Base-by-base conservation (phyloP, 1,140 invertebrate species). In the Proales similis region DNA sequence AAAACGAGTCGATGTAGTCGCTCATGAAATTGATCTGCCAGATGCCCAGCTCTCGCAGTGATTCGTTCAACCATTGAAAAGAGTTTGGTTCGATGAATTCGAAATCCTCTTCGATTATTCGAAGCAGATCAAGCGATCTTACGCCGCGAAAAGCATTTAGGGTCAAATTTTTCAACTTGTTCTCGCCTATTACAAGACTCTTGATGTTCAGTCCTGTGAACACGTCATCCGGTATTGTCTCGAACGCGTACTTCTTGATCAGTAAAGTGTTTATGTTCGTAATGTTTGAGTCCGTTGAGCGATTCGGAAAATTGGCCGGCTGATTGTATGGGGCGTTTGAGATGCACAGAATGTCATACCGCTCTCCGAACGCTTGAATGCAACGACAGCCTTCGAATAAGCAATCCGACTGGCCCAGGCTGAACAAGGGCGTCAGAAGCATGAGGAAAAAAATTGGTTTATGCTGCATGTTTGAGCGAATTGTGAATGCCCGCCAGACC, bases 171-270 rank as follows among this genome's bases (percentile, higher is more conserved):
- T 24, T 24, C 4, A 53, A 33, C 24, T 36, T 36, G 27, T 53
- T 53, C 29, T 53, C 33, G 14, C 49, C 49, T 2, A 53, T 53
- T 20, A 53, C 42, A 7, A 53, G 14, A 53, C 42, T 9, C 42
- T 53, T 53, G 11, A 53, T 53, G 22, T 36, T 17, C 9, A 53
- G 19, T 26, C 29, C 9, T 1, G n/a, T 19, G 27, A 53, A 53
- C n/a, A 17, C 26, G 3, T 38, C 17, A 20, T 53, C 49, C 42
- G 49, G 49, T 38, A 53, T n/a, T 17, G 32, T 53, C n/a, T 26
- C 14, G 11, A 53, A 39, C 9, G 3, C 11, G 17, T 53, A 53
- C 27, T 53, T 53, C n/a, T 53, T 53, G 6, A 53, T 36, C n/a
- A 53, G 32, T 14, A 53, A 38, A 33, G 42, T 12, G 19, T 53